Conservation (phyloP, 2,888 invertebrate genomes). For the Himalopsyche anomala region DNA sequence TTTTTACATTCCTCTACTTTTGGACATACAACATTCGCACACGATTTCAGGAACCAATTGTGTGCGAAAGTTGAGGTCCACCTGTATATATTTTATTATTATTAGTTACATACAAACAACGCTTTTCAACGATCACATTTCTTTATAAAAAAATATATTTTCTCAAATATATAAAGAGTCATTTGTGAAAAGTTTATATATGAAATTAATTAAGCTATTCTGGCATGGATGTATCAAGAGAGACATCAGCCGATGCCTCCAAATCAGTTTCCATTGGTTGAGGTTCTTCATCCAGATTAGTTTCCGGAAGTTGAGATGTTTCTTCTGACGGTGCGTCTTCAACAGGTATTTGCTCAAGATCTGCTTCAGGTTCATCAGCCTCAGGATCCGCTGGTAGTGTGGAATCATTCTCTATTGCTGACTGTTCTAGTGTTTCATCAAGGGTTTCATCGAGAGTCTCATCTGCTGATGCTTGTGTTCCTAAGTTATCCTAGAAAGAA, state of each 20-base stretch:
- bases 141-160: too few relatives aligned
- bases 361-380: background rate
- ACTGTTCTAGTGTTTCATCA: background rate
- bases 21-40: too few relatives aligned
- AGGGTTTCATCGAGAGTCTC: background rate
- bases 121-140: too few relatives aligned
- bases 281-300: background rate
- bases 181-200: background rate
- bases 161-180: too few relatives aligned
- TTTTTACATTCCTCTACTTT: too few relatives aligned
- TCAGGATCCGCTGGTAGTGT: background rate
- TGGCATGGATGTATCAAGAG: slow-evolving; percentile 37
- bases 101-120: too few relatives aligned
- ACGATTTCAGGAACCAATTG: too few relatives aligned
- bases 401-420: background rate
- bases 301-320: background rate
- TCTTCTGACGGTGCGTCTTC: background rate
- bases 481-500: background rate
- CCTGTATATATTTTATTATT: too few relatives aligned
- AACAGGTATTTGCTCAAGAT: background rate
- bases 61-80: too few relatives aligned
- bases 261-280: slow-evolving; percentile 41
- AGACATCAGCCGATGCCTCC: slow-evolving; percentile 39
- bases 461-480: background rate
- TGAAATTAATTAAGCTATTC: background rate